Base-by-base conservation (phyloP, 1,140 invertebrate species). In the Oppia nitens region DNA sequence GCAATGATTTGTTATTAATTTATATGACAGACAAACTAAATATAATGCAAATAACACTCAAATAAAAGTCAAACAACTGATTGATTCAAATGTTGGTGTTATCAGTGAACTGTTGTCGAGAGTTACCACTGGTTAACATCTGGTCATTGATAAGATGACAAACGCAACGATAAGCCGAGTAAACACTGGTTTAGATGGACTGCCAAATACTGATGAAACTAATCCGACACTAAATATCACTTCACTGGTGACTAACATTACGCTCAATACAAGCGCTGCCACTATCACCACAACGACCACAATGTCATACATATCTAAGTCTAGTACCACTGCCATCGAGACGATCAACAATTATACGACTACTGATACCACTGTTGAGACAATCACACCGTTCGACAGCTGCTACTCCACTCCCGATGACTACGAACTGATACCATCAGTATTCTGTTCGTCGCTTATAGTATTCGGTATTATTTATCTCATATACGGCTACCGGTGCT, bases 401-500 rank as follows among this genome's bases (percentile, higher is more conserved):
- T 63, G 60, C 26, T 57, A 32, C 27, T 47, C 9, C 47, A 60
- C 58, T 24, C 57, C 50, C 11, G 56, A 57, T 23, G 45, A 52
- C 14, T 59, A 50, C 55, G 49, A 59, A 24, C 59, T 49, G 40
- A n/a, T 60, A 29, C 51, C 25, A 14, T 27, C 47, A 28, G 47
- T 49, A 32, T 17, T 53, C 3, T 62, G 57, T 55, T 53, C 45
- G 2, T 47, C 25, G 17, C 28, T 27, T 23, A 17, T 64, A 24
- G 25, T 29, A 3, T 59, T 62, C 2, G 61, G 51, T 14, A 49
- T 65, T 32, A n/a, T 64, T 58, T 65, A 61, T 63, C 65, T 70
- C 68, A 61, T 81, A 79, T 49, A 75, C 85, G 85, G 87, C 54
- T 91, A 90, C 71, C 77, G 86, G 53, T 89, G 84, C 70, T 87